Conservation (phyloP, 1,140 invertebrate species). For the Heliconius hermathena region DNA sequence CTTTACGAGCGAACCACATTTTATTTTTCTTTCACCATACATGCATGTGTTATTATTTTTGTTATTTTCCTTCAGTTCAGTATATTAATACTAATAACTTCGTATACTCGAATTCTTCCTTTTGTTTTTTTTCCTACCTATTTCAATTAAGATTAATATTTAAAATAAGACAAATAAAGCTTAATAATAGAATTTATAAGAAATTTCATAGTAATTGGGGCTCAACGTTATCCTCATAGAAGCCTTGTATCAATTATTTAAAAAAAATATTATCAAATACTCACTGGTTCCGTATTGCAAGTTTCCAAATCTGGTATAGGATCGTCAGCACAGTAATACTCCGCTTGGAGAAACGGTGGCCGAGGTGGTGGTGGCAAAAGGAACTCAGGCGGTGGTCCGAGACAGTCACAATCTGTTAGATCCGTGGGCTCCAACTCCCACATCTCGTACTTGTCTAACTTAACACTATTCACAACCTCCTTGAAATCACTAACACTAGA, state of each 20-base stretch:
- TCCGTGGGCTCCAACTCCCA: constrained; percentile 78
- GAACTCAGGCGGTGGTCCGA: constrained; percentile 83
- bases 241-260: no score
- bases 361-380: constrained; percentile 83
- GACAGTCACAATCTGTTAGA: constrained; percentile 82
- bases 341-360: constrained; percentile 81
- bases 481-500: constrained; percentile 75
- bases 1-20: constrained; percentile 30
- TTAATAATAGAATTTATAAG: no score
- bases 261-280: constrained; percentile 40
- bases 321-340: constrained; percentile 79
- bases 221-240: no score
- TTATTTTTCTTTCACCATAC: constrained; percentile 27
- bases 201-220: no score
- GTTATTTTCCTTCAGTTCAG: not conserved
- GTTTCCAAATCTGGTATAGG: constrained; percentile 79
- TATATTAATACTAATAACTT: not conserved
- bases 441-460: constrained; percentile 76
- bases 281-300: constrained; percentile 83
- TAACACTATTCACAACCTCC: constrained; percentile 81
- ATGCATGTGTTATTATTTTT: constrained; percentile 3
- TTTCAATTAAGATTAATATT: no score
- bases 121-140: not conserved
- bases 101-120: not conserved
- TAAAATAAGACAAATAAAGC: no score